phyloP scores from a whole-genome alignment of 2,797 vertebrate genomes.

The Microtus obscurus region DNA sequence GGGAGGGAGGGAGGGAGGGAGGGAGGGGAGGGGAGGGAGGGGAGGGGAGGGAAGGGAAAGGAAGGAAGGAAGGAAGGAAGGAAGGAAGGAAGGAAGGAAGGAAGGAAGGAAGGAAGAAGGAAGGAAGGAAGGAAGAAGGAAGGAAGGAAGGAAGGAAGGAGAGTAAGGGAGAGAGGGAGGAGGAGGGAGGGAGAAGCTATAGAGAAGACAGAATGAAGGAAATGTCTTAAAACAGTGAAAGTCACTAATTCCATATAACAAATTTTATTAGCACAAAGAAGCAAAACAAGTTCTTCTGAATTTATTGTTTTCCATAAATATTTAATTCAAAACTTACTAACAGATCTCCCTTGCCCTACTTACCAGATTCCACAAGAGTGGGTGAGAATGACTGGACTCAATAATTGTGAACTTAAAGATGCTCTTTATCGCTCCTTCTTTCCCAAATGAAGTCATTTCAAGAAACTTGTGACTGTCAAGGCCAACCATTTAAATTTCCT shows the following conservation, averaged over 20 bases:
- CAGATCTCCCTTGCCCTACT: constrained; percentile 72
- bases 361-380: constrained; percentile 55
- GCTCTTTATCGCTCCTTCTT: constrained; percentile 41
- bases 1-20: neutral
- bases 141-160: too few species aligned
- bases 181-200: neutral
- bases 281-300: constrained; percentile 57
- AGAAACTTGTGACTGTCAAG: constrained; percentile 46
- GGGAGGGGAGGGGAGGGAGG: too few species aligned
- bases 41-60: too few species aligned
- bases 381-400: constrained; percentile 58
- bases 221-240: constrained; percentile 15
- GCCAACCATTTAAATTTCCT: constrained; percentile 60
- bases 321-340: constrained; percentile 68
- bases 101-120: neutral
- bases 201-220: constrained; percentile 11
- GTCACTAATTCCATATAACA: constrained; percentile 26
- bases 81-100: too few species aligned
- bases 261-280: constrained; percentile 21
- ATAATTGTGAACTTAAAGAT: constrained; percentile 53
- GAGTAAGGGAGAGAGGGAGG: neutral
- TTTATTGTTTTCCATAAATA: constrained; percentile 73
- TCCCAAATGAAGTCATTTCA: constrained; percentile 63
- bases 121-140: neutral
- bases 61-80: neutral